Evolutionary conservation across 2,888 invertebrate species (phyloP), one percentile per base, ranked within the genome.

Genomic region (Cactoblastis cactorum): DNA sequence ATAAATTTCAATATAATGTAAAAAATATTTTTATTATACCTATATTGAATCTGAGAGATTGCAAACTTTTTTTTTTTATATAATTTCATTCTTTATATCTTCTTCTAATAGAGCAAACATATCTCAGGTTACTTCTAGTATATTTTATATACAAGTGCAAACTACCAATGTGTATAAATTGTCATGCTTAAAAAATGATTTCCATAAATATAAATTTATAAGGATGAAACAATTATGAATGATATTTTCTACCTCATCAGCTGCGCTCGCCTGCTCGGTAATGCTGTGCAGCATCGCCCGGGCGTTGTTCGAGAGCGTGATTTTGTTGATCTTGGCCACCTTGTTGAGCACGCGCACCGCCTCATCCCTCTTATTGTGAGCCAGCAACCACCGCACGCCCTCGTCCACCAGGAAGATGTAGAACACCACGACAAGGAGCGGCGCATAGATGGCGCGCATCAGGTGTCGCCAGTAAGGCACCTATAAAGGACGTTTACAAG

Each of bases 361-460:
- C 62, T 94, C 92, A 15, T 92, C 91, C 46, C 91, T 90, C 63
- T 91, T 91, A 49, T 93, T 92, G 66, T 94, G 93, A 0, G 93
- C 93, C 3, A 95, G 74, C n/a, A 96, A 89, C 96, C 96, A 96
- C 56, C 96, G 89, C 18, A 95, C 91, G 1, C 95, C 95, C 75
- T 95, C 95, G 1, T 95, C 95, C n/a, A 94, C 81, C 4, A 94
- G 71, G 91, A 94, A 94, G 53, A 93, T 92, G 69, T 95, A 94
- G 53, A 92, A 85, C 18, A 96, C 80, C 18, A 94, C 91, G 0
- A 95, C 76, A 1, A 95, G 77, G 0, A 94, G 91, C 0, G 96
- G 96, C 0, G 92, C 89, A 69, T 95, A 96, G 49, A 94, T 89
- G 33, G 93, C 91, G 32, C 94, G 80, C 62, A 95, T 91, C 58